These are phyloP conservation scores for Callosobruchus maculatus DNA, from an alignment of 2,888 invertebrate genomes.

Conservation along the genomic window DNA sequence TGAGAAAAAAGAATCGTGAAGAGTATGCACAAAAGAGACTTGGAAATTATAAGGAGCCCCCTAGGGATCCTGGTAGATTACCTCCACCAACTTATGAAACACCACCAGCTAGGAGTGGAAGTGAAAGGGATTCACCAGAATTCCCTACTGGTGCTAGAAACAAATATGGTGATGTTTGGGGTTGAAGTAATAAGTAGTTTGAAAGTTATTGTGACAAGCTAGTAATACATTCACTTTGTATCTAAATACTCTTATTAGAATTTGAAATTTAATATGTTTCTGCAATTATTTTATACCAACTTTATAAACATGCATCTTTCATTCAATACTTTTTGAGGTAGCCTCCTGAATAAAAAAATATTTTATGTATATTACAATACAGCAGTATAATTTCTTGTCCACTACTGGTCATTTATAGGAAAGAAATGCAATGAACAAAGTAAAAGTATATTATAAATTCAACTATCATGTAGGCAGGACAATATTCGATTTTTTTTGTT, in stretches of 20 bases:
- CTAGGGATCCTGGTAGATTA: constrained; percentile 11
- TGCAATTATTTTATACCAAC: too few species aligned
- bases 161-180: constrained; percentile 38
- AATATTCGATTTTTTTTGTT: too few species aligned
- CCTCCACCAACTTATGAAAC: constrained; percentile 6
- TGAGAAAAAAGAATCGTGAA: constrained; percentile 67
- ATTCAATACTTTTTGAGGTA: too few species aligned
- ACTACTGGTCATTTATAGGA: too few species aligned
- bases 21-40: constrained; percentile 51
- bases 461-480: too few species aligned
- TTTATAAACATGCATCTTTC: too few species aligned
- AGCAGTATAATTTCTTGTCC: too few species aligned
- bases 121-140: constrained; percentile 1
- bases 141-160: constrained; percentile 22
- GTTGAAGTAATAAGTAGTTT: not conserved
- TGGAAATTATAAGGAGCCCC: constrained; percentile 29
- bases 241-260: not conserved
- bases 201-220: not conserved
- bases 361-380: too few species aligned
- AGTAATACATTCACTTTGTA: not conserved
- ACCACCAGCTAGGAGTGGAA: constrained; percentile 3
- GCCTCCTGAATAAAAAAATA: too few species aligned
- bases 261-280: too few species aligned
- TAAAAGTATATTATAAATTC: too few species aligned
- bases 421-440: too few species aligned